Conservation (phyloP, 2,113 vertebrate species). For the Arenaria interpres region DNA sequence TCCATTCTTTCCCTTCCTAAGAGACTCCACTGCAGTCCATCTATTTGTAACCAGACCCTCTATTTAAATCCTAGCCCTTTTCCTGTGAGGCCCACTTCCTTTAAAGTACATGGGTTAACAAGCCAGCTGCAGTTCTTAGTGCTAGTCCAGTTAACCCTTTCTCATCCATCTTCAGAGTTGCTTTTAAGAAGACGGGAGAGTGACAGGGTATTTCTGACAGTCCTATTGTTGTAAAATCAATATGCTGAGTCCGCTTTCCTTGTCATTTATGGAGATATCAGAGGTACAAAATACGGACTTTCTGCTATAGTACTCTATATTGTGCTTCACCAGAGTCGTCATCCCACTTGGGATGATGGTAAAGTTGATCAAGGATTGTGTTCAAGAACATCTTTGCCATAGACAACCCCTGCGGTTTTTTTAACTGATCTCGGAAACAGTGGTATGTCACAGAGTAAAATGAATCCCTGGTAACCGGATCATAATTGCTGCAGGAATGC, state of each 20-base stretch:
- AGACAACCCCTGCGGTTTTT: neutral
- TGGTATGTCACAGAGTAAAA: neutral
- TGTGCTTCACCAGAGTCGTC: neutral
- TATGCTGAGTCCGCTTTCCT: accelerated
- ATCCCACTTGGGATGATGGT: neutral
- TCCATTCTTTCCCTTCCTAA: neutral
- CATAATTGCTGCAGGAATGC: neutral
- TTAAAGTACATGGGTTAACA: neutral
- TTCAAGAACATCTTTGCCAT: neutral
- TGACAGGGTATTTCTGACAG: neutral
- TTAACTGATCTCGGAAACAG: neutral
- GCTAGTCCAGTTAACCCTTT: neutral
- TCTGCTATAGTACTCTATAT: neutral
- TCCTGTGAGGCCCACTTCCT: conserved; percentile 22
- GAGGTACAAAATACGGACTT: neutral
- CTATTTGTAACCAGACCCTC: conserved; percentile 10
- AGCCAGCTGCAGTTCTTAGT: neutral
- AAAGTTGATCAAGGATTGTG: neutral
- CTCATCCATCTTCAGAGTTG: neutral
- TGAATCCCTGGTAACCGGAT: accelerated
- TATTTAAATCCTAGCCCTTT: conserved; percentile 22
- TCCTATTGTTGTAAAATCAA: neutral
- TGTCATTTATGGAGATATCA: neutral
- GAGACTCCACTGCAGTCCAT: neutral
- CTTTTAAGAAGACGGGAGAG: neutral